Base-by-base conservation (phyloP, 2,888 invertebrate species). In the Drosophila eohydei region DNA sequence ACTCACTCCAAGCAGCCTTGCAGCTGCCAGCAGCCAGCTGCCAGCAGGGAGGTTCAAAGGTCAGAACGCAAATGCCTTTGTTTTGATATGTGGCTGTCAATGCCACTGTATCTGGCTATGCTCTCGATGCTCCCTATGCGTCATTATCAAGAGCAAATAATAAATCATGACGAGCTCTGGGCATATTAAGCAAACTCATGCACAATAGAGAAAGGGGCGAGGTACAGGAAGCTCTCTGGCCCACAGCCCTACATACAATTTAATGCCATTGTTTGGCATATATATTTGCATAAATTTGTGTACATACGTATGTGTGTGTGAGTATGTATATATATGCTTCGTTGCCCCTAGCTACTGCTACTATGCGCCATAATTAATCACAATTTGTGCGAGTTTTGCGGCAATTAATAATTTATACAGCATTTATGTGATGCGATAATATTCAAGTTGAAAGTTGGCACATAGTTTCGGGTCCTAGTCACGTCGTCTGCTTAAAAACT, bases 101-200 rank as follows among this genome's bases (percentile, higher is more conserved):
- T 87, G 82, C 43, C 57, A 50, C 46, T 60, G 69, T 46, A 46
- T 32, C 59, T 44, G 55, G 26, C 48, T 16, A 43, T 16, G 43
- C 59, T 58, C 54, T 40, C 44, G 55, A 71, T 63, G 58, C 73
- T 66, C 68, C 61, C 64, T n/a, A 70, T 83, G 83, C 74, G 69
- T 83, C 87, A 87, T 88, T 88, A 88, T 88, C 82, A 80, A 87
- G 83, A 76, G 81, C 73, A 88, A 88, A 87, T 84, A 83, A 87
- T 87, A 88, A 87, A 87, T 87, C 84, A 87, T 83, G 71, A 75
- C 78, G 65, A 65, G 69, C 78, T 57, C 68, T 21, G 52, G 66
- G 43, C 65, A 68, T 59, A 72, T 80, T 76, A 64, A 72, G 69
- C 70, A 71, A 57, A 61, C 44, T 50, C 66, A 65, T 38, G 64